Conservation (phyloP, 2,113 vertebrate genomes). For the Gopherus flavomarginatus region DNA sequence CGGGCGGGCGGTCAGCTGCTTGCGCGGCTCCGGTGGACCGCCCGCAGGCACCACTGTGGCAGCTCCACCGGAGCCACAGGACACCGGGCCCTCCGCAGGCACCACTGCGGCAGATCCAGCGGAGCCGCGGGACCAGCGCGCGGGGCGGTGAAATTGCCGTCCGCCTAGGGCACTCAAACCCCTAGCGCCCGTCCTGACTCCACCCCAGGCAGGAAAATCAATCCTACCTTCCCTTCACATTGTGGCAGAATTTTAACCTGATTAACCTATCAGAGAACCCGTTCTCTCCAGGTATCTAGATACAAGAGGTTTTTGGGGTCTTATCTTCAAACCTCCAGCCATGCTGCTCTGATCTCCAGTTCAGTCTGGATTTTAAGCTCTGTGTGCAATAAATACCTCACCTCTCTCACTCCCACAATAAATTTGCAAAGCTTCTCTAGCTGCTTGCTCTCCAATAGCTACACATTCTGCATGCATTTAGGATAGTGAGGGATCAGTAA, state of each 20-base stretch:
- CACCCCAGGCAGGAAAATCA: background rate
- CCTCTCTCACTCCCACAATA: background rate
- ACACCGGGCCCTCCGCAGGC: no score
- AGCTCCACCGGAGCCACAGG: no score
- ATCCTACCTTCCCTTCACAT: background rate
- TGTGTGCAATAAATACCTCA: background rate
- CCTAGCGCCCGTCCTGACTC: no score
- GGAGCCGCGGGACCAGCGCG: no score
- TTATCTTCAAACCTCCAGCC: background rate
- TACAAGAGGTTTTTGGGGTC: background rate
- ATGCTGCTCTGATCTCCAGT: background rate
- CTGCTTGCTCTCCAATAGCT: rapidly evolving
- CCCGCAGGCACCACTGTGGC: no score
- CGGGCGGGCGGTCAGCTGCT: no score
- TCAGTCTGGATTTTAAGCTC: background rate
- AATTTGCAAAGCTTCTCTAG: background rate
- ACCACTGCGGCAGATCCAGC: no score
- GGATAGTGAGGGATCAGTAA: rapidly evolving
- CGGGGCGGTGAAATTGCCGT: no score
- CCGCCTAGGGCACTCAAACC: no score
- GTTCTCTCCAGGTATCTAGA: background rate
- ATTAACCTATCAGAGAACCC: background rate
- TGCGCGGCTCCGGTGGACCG: no score
- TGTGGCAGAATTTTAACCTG: constrained; percentile 19
- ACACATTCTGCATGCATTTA: rapidly evolving